Base-by-base conservation (phyloP, 2,888 invertebrate species). In the Petrophora chlorosata region DNA sequence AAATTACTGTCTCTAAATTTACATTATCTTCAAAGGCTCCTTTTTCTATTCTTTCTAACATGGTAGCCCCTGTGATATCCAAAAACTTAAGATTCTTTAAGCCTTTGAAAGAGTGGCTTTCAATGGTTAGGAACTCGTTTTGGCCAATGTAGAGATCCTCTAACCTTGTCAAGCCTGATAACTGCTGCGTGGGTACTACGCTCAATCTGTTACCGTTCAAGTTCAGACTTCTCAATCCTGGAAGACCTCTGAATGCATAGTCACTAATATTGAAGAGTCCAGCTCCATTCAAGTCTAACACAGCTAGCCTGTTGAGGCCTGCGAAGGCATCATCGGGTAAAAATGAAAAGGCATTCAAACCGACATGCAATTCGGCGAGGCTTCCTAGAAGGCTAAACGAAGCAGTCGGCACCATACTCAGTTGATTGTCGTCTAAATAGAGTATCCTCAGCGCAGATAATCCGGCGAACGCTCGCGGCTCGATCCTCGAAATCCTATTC, bases 101-200 rank as follows among this genome's bases (percentile, higher is more conserved):
- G 0, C 96, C 96, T 60, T 92, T 93, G 76, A 97, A 96, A 0
- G 96, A 94, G 59, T 94, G 93, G 5, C 93, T 92, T 65, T 93
- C 92, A 38, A 97, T 81, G 0, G 91, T 85, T 26, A 92, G 84
- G 68, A 96, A 96, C 56, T 95, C 94, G 72, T 97, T 97, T 74
- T 96, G 96, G 0, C 97, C 97, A 47, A 97, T 92, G 19, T 93
- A 93, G 34, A 97, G 87, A 63, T 96, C 95, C 76, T 97, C 97
- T 48, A 97, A 83, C 32, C 96, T 92, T 3, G 92, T 91, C 43
- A 97, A 85, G 38, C 92, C 91, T 3, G 94, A 92, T 23, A 97
- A 73, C 56, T 96, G 95, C 12, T 92, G 88, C 0, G 96, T 96
- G 2, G 97, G 97, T 32, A 97, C 93, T 39, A 91, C 91, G 36